Conservation (phyloP, 1,140 invertebrate species). For the Euura saliciscinereae region DNA sequence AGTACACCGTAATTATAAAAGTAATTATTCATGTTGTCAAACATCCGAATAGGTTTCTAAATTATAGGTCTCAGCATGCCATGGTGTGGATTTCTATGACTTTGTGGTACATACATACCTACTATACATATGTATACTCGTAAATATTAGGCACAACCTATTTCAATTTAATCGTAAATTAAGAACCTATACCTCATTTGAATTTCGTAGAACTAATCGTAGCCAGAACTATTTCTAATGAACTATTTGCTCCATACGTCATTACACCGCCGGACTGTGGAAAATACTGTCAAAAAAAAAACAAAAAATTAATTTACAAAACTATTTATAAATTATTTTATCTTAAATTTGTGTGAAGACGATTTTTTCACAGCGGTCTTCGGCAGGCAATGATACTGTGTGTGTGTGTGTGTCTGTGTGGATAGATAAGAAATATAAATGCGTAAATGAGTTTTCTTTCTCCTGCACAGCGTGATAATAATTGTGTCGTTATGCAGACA, state of each 20-base stretch:
- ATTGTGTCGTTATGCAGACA: too few species aligned
- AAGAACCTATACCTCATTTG: too few species aligned
- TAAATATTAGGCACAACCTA: too few species aligned
- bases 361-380: not conserved
- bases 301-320: not conserved
- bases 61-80: not conserved
- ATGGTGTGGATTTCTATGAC: not conserved
- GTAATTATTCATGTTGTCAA: not conserved
- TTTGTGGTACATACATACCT: constrained; percentile 1
- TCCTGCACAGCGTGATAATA: too few species aligned
- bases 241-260: too few species aligned
- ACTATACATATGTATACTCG: not conserved
- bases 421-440: not conserved
- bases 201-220: too few species aligned
- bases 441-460: not conserved
- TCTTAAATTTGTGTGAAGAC: not conserved
- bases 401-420: not conserved
- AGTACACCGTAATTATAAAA: not conserved
- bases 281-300: not conserved
- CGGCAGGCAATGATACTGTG: not conserved
- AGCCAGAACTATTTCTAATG: too few species aligned
- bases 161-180: too few species aligned
- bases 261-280: not conserved
- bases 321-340: not conserved
- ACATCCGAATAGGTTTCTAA: not conserved